Evolutionary conservation across 2,797 vertebrate genomes (phyloP), one percentile per base, ranked within the genome.

Genomic region (Cygnus olor): DNA sequence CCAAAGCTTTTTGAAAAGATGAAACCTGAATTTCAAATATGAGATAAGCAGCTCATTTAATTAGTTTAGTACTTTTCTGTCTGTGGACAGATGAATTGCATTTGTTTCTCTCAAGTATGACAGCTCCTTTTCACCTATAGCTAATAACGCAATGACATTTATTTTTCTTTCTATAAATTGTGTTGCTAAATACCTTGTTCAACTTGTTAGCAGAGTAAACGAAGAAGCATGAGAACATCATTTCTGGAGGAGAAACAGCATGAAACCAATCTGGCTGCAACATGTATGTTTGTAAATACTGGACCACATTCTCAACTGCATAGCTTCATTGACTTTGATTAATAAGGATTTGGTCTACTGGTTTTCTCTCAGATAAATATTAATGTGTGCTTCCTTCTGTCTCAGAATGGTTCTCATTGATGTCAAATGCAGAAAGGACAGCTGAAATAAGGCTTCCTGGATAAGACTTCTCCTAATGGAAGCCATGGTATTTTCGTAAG

Each of bases 1-100:
- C 1, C 5, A 60, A 81, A 10, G 4, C 27, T 92, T 71, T 94
- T 92, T 93, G 81, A 96, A 90, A 74, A 74, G 34, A 93, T 95
- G 90, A 82, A 93, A 28, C 58, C 70, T 76, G 80, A 72, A 77
- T 91, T 92, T 93, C 54, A 49, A 53, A 69, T 77, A 57, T 30
- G n/a, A 93, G 80, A 95, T 97, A 92, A 81, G 73, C 51, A 88
- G 5, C 40, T 22, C 24, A 28, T 80, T 86, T 94, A 95, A 90
- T 88, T 91, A 82, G 40, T 91, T 95, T 84, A 88, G 73, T 14
- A 28, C 47, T 94, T 45, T 68, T 30, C 25, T 74, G 8, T 42
- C 34, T 61, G 90, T 85, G 68, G 71, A 68, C 0, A 0, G 77
- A 85, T 38, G 54, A 90, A 81, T 89, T 93, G 68, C 81, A 20